Evolutionary conservation across 2,797 vertebrate genomes (phyloP).

Genomic region (Sebastolobus altivelis): DNA sequence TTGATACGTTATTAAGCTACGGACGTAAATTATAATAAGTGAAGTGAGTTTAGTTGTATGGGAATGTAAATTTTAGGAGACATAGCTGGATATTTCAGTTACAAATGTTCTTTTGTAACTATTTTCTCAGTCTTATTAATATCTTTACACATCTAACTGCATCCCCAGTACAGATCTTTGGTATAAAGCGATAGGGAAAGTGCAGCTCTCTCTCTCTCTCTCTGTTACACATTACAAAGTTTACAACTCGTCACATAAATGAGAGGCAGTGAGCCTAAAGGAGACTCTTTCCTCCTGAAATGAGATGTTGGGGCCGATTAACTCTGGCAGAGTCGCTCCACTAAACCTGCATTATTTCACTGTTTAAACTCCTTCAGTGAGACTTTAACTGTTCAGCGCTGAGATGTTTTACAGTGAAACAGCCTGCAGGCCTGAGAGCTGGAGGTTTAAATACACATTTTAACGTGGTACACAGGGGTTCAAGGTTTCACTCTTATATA

Average conservation of each 20-base stretch:
- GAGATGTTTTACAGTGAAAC: neutral
- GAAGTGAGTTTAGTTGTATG: no score
- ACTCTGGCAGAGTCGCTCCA: slow-evolving; percentile 42
- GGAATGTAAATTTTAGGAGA: no score
- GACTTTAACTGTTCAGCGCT: slow-evolving; percentile 17
- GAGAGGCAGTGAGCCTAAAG: slow-evolving; percentile 34
- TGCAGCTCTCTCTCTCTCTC: neutral
- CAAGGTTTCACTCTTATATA: no score
- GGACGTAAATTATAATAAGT: no score
- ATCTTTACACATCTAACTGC: neutral
- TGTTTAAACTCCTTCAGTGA: slow-evolving; percentile 29
- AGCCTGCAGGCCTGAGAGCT: neutral
- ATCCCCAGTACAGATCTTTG: neutral
- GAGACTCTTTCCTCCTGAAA: slow-evolving; percentile 31
- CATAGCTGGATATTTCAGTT: no score
- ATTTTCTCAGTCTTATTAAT: neutral
- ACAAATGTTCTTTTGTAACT: no score
- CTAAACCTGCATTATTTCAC: slow-evolving; percentile 34
- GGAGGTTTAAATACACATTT: neutral
- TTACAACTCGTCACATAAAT: slow-evolving; percentile 52
- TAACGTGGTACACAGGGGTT: neutral
- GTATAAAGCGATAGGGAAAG: no score
- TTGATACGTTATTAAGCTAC: no score
- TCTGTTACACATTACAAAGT: slow-evolving; percentile 46
- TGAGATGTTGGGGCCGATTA: slow-evolving; percentile 58